Evolutionary conservation across 2,113 vertebrate genomes (phyloP).

Genomic region (Nannobrachium achirus): DNA sequence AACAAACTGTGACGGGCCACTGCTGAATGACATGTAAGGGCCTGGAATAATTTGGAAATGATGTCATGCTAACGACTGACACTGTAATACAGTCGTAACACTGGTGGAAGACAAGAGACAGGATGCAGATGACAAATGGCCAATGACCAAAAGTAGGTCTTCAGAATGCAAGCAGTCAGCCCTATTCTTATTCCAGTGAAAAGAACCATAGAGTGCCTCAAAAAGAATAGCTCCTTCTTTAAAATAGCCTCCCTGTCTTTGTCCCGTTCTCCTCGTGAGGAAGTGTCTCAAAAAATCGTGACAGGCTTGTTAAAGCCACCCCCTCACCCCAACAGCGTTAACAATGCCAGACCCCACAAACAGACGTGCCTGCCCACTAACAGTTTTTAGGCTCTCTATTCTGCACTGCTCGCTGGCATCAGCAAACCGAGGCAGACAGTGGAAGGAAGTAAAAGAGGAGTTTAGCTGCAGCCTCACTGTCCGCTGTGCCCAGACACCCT

Average conservation of each 20-base stretch:
- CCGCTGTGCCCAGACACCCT: constrained; percentile 19
- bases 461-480: constrained; percentile 35
- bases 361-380: background rate
- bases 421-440: background rate
- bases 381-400: constrained; percentile 7
- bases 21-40: constrained; percentile 9
- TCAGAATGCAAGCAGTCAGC: constrained; percentile 24
- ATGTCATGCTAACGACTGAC: constrained; percentile 44
- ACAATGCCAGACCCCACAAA: constrained; percentile 38
- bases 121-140: constrained; percentile 52
- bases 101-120: constrained; percentile 2
- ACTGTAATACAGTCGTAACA: constrained; percentile 15
- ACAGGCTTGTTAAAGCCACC: constrained; percentile 61
- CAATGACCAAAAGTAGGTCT: constrained; percentile 30
- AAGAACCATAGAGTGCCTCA: constrained; percentile 28
- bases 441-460: constrained; percentile 25
- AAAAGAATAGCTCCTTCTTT: constrained; percentile 30
- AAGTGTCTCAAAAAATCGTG: constrained; percentile 62
- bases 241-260: constrained; percentile 17
- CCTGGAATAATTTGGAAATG: constrained; percentile 41
- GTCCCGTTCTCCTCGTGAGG: constrained; percentile 15
- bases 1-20: constrained; percentile 31
- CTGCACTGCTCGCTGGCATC: constrained; percentile 41
- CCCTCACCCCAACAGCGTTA: constrained; percentile 7
- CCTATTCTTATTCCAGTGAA: constrained; percentile 43